Percentiles rank a stretch among this genome's conserved stretches.
Evolutionary conservation across 2,113 vertebrate species (phyloP).

Genomic region (Brachirus orientalis): DNA sequence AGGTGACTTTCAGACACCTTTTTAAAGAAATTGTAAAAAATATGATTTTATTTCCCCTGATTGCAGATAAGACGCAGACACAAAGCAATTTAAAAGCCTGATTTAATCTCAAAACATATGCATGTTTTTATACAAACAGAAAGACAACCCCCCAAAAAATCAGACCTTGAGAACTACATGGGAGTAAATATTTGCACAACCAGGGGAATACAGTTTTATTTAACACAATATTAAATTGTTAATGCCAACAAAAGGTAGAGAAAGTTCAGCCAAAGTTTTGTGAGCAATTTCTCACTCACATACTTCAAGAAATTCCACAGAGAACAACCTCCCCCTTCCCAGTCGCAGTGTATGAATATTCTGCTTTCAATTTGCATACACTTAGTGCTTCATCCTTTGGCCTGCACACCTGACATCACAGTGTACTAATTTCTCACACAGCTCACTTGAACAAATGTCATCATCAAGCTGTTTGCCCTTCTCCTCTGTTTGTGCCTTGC

Average conservation of each 20-base stretch:
- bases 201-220: conserved; percentile 14
- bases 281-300: conserved; percentile 69
- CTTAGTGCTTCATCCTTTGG: conserved; percentile 66
- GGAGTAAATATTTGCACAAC: conserved; percentile 1
- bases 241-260: conserved; percentile 41
- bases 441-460: conserved; percentile 53
- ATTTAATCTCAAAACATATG: conserved; percentile 35
- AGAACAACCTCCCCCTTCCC: conserved; percentile 31
- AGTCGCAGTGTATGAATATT: conserved; percentile 78
- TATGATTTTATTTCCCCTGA: conserved; percentile 16
- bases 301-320: conserved; percentile 64
- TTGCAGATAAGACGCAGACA: neutral
- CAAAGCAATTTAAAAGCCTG: conserved; percentile 39
- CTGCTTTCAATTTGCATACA: conserved; percentile 71
- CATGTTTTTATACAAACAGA: neutral
- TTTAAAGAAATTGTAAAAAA: conserved; percentile 24
- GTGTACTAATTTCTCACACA: conserved; percentile 61
- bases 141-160: neutral
- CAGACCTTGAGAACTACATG: conserved; percentile 8
- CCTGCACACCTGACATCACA: conserved; percentile 63
- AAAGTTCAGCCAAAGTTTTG: conserved; percentile 79
- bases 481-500: conserved; percentile 43
- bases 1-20: conserved; percentile 50
- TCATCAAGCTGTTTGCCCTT: conserved; percentile 50
- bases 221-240: conserved; percentile 60